Evolutionary conservation across 2,113 vertebrate species (phyloP).

Genomic region (Pluvialis apricaria): DNA sequence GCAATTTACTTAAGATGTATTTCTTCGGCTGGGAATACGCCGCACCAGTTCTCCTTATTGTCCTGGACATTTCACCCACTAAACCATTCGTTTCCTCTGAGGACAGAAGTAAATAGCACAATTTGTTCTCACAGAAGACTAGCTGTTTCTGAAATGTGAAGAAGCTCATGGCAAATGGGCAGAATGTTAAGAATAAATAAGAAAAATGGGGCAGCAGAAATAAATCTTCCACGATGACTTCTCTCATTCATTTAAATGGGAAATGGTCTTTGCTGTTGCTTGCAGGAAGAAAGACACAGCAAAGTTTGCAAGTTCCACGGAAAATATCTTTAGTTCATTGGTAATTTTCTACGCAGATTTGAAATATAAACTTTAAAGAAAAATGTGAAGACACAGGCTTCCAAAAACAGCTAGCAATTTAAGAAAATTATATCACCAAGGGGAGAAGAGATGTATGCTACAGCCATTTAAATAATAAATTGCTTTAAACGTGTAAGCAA

Average conservation of each 20-base stretch:
- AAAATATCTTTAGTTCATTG: conserved; percentile 12
- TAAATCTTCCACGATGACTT: conserved; percentile 57
- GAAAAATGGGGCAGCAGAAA: conserved; percentile 54
- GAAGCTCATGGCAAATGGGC: conserved; percentile 61
- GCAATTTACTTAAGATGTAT: conserved; percentile 59
- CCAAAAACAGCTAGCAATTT: neutral
- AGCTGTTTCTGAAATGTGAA: conserved; percentile 63
- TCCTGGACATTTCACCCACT: conserved; percentile 59
- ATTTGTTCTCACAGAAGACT: conserved; percentile 56
- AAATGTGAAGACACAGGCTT: neutral
- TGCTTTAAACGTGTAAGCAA: neutral
- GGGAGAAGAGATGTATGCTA: neutral
- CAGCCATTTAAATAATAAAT: conserved; percentile 1
- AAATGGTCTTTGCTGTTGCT: neutral
- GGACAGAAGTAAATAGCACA: conserved; percentile 63
- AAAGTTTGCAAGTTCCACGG: conserved; percentile 3
- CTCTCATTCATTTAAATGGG: conserved; percentile 42
- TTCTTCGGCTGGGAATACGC: conserved; percentile 28
- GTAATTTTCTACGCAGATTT: neutral
- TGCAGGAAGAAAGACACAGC: neutral
- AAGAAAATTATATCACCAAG: neutral
- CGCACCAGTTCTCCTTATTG: conserved; percentile 39
- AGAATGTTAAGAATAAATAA: conserved; percentile 65
- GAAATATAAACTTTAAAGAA: conserved; percentile 24
- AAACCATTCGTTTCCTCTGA: conserved; percentile 55